These are phyloP conservation scores for Philaethria dido DNA, from an alignment of 2,888 invertebrate species.

Conservation along the genomic window DNA sequence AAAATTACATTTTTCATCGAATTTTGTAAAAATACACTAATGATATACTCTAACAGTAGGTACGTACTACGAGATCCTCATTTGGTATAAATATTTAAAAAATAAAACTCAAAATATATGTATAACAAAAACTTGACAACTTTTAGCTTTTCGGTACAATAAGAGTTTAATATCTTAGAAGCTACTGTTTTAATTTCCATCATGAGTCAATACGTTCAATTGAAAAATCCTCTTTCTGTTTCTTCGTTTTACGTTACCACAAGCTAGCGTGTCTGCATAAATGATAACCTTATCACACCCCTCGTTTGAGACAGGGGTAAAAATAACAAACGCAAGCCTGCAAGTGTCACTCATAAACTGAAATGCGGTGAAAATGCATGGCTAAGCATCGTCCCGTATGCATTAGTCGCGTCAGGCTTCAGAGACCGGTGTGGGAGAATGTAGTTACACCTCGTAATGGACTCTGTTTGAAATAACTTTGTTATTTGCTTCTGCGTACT, in stretches of 20 bases:
- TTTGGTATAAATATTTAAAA: too few species aligned
- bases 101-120: too few species aligned
- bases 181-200: too few species aligned
- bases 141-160: too few species aligned
- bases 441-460: slow-evolving; percentile 26
- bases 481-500: slow-evolving; percentile 9
- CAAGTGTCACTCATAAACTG: slow-evolving; percentile 2
- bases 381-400: slow-evolving; percentile 10
- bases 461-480: slow-evolving; percentile 19
- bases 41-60: too few species aligned
- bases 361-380: slow-evolving; percentile 16
- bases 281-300: slow-evolving; percentile 11
- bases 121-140: too few species aligned
- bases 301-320: neutral
- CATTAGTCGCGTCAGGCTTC: slow-evolving; percentile 12
- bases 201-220: neutral
- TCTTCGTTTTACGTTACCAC: neutral
- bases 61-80: too few species aligned
- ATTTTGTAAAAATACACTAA: too few species aligned
- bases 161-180: too few species aligned
- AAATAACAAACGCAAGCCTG: slow-evolving; percentile 8
- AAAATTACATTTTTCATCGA: too few species aligned
- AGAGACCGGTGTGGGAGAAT: neutral
- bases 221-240: neutral
- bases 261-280: neutral